Base-by-base conservation (phyloP, 2,113 vertebrate genomes). In the Tragelaphus scriptus region DNA sequence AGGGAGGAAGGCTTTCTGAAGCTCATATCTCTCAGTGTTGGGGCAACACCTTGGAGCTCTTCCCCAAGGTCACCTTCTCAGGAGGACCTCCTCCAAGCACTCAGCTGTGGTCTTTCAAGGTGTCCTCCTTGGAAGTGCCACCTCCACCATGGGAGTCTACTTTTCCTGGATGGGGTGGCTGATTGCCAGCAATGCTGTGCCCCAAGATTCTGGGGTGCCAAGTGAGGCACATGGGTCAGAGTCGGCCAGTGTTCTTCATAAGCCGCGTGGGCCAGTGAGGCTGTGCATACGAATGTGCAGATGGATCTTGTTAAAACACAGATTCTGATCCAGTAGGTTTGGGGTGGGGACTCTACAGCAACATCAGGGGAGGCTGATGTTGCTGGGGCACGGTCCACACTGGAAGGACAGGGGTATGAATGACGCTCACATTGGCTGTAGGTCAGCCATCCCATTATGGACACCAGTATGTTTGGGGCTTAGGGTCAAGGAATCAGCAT, bases 61-160 rank as follows among this genome's bases (percentile, higher is more conserved):
- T 86, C 28, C 6, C 36, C 32, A 90, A 85, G 51, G 75, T 65
- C 26, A 30, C 32, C 5, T 28, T 14, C 85, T 94, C 10, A 30
- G 47, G 26, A 81, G 32, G 17, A 19, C 25, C 4, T 58, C 58
- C 56, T 85, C 65, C 23, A 80, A 77, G 49, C 36, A 10, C n/a
- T 95, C 75, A 53, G 28, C 47, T 15, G 55, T 85, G 17, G 4
- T 71, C 51, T 95, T 94, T 84, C 90, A 75, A 75, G 26, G 77
- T 28, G 36, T 75, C 68, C 21, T 95, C 44, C 79, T 79, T 91
- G 14, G n/a, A 81, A 77, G 68, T 10, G 49, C 79, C 49, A 5
- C 17, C 44, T 86, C 23, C 6, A 49, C 47, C 15, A 12, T 85
- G 17, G 28, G 79, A 56, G 36, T 30, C 63, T 53, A 53, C 30